Percentiles rank a stretch among this genome's conserved stretches.
phyloP scores from a whole-genome alignment of 1,140 invertebrate species.

The Bradysia coprophila region DNA sequence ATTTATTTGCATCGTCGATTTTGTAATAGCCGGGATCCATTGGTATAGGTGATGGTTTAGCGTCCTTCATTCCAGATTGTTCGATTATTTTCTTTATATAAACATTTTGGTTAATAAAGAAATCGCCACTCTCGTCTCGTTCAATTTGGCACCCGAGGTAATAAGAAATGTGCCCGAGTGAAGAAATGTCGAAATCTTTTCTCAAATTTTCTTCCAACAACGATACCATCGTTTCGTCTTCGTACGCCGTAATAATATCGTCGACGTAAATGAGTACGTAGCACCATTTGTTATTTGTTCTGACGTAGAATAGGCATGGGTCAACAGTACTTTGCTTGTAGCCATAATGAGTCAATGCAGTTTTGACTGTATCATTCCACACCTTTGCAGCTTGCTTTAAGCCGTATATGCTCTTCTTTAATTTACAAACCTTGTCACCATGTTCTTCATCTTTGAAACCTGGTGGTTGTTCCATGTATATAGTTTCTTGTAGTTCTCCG shows the following conservation, averaged over 20 bases:
- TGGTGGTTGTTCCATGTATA: slow-evolving; percentile 21
- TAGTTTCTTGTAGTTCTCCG: slow-evolving; percentile 17
- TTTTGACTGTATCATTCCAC: slow-evolving; percentile 18
- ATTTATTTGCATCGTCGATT: not conserved
- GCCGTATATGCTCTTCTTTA: slow-evolving; percentile 23
- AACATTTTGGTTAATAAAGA: not conserved
- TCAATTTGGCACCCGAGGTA: slow-evolving; percentile 5
- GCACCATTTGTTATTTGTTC: too few relatives aligned
- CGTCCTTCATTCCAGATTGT: not conserved
- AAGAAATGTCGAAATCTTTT: slow-evolving; percentile 5
- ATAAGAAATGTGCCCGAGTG: slow-evolving; percentile 4
- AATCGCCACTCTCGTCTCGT: not conserved
- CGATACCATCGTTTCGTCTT: slow-evolving; percentile 3
- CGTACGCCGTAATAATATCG: slow-evolving; percentile 7
- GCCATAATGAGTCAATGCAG: slow-evolving; percentile 4
- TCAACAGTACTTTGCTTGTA: slow-evolving; percentile 7
- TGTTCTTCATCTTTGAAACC: slow-evolving; percentile 9
- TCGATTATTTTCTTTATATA: not conserved
- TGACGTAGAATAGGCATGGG: slow-evolving; percentile 6
- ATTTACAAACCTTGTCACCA: slow-evolving; percentile 9
- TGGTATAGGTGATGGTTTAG: not conserved
- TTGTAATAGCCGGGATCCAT: not conserved
- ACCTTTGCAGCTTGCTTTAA: slow-evolving; percentile 24
- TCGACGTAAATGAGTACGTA: too few relatives aligned
- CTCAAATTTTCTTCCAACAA: slow-evolving; percentile 2